Base-by-base conservation (phyloP, 2,797 vertebrate genomes). In the Bovichtus variegatus region DNA sequence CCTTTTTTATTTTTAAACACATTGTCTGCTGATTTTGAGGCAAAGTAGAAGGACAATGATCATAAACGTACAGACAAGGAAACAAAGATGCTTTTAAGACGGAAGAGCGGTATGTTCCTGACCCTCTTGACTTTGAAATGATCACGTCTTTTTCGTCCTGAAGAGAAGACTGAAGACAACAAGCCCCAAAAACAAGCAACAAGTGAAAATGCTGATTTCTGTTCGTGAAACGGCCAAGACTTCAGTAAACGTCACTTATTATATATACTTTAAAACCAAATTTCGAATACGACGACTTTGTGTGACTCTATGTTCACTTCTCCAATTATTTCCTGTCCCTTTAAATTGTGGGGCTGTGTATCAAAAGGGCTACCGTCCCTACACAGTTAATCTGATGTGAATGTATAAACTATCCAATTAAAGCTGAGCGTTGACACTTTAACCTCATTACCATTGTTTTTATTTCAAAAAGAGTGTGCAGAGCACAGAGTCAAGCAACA, bases 301-400 rank as follows among this genome's bases (percentile, higher is more conserved):
- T 38, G 4, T 43, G 29, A 43, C 38, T 44, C 66, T 3, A 21
- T 59, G 36, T 50, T 31, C 29, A 43, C 40, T 34, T 13, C 3
- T 29, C 50, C 64, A 69, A 46, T 63, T 63, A 74, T 63, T 68
- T 69, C 23, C 15, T 44, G 10, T n/a, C 15, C 5, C 36, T 36
- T 76, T 21, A 51, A 21, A 51, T 43, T n/a, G 19, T 53, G 9
- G 11, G 5, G 2, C 21, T 40, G 19, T 25, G 41, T 27, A 47
- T 10, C 41, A 41, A 34, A 40, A 4, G 3, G 15, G 31, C 36
- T 21, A 47, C 9, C 25, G 16, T 9, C 47, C 2, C 21, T 19
- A 4, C 47, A 47, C 6, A 16, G 23, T 60, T 60, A 10, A 19
- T 31, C 31, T 27, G 15, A 47, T 36, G 10, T 19, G 36, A 12